Percentiles rank a stretch among this genome's conserved stretches.
These are phyloP conservation scores for Pseudocheirus occidentalis DNA, from an alignment of 2,797 vertebrate species.

Conservation along the genomic window DNA sequence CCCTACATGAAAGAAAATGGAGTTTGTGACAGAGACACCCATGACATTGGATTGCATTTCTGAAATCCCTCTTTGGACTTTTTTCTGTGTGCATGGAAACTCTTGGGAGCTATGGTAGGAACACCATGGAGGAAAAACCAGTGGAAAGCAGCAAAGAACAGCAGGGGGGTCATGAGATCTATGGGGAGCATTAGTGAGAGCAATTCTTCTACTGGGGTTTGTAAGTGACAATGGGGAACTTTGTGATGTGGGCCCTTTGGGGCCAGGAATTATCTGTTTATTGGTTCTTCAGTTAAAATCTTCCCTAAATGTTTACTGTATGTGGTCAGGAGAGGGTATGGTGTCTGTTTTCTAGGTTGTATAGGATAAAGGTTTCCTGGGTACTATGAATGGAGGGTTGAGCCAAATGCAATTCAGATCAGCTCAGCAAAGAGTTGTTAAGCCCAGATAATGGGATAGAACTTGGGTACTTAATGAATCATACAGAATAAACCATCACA, in stretches of 20 bases:
- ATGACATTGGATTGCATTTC: background rate
- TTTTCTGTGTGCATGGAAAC: background rate
- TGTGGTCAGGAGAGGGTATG: background rate
- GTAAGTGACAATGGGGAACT: background rate
- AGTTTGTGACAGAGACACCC: background rate
- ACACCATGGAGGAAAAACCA: background rate
- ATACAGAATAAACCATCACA: background rate
- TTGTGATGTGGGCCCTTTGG: background rate
- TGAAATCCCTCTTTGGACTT: background rate
- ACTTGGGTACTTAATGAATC: background rate
- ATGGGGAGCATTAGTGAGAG: background rate
- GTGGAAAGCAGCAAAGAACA: background rate
- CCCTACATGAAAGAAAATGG: background rate
- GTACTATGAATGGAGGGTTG: background rate
- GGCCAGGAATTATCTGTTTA: background rate
- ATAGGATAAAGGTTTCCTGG: background rate
- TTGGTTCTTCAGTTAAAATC: background rate
- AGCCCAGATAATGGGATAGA: background rate
- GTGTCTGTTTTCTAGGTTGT: background rate
- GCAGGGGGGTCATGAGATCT: background rate
- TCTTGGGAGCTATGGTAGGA: background rate
- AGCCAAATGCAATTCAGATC: background rate
- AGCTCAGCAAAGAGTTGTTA: background rate
- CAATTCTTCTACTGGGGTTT: background rate
- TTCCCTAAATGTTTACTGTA: background rate